Evolutionary conservation across 2,797 vertebrate genomes (phyloP), one percentile per base, ranked within the genome.

Genomic region (Remorina albescens): DNA sequence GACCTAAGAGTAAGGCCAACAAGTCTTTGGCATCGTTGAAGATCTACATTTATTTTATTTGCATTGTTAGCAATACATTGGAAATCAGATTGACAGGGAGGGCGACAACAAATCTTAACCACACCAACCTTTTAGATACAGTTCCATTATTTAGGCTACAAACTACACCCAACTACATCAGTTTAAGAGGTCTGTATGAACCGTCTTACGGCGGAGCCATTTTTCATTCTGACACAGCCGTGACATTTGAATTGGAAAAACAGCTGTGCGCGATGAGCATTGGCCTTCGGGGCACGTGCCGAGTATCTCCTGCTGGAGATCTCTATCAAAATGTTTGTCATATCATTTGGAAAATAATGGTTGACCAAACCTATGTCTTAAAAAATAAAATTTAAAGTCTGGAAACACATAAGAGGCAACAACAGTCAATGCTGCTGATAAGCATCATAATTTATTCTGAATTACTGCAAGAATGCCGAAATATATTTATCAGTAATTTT

Each of bases 261-360:
- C 10, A 53, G 39, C 36, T 15, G 26, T 12, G 6, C 30, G 5
- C 16, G n/a, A 36, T 5, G 39, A 39, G 23, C 16, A 21, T 23
- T 64, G 47, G 28, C 37, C 18, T 15, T 8, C 12, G 2, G 12
- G n/a, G 18, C 25, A 6, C 13, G n/a, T 37, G 30, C 21, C 8
- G 42, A 21, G 2, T 39, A 32, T 57, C 44, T 37, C 9, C 3
- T 11, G 34, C 36, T 28, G 37, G 12, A 41, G 41, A 67, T 49
- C 64, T 55, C 25, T 25, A 21, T 26, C 13, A 5, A n/a, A 51
- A 25, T 15, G 25, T 50, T 39, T 9, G 67, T 47, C 12, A 18
- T 37, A 39, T 21, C 39, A 13, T 32, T 19, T 67, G 42, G 58
- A 50, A n/a, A 46, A 50, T 21, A 49, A 57, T 47, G 42, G 37